A percentile compares a stretch with the other conserved stretches of the same genome.
These are phyloP conservation scores for Pelecanoides urinatrix DNA, from an alignment of 2,113 vertebrate species.

Conservation along the genomic window DNA sequence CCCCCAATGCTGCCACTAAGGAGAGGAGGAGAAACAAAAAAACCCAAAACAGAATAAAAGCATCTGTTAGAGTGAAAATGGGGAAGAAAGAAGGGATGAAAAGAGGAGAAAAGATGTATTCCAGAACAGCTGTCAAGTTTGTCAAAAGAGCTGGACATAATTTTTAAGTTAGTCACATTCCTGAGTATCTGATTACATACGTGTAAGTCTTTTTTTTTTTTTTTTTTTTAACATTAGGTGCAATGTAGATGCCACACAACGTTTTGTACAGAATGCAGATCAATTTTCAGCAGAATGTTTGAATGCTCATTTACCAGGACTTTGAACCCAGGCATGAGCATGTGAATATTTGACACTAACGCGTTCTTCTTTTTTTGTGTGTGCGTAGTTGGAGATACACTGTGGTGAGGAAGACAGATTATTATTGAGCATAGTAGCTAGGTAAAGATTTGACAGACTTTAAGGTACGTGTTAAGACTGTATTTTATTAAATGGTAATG, in stretches of 20 bases:
- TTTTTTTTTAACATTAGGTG: neutral
- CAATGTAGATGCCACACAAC: neutral
- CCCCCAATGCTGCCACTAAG: constrained; percentile 45
- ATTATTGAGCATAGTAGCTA: neutral
- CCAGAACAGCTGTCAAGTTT: constrained; percentile 71
- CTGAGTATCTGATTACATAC: constrained; percentile 27
- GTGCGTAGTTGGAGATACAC: neutral
- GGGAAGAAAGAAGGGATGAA: constrained; percentile 35
- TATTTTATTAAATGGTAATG: neutral
- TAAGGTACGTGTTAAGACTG: neutral
- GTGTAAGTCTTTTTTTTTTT: neutral
- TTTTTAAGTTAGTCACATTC: constrained; percentile 35
- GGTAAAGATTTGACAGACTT: neutral
- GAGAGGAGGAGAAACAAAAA: constrained; percentile 70
- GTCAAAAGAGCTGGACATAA: constrained; percentile 64
- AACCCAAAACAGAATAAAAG: constrained; percentile 81
- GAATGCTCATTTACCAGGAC: neutral
- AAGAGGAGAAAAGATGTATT: constrained; percentile 58
- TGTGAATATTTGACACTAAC: neutral
- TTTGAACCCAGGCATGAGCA: neutral
- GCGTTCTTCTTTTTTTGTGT: neutral
- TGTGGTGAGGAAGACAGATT: neutral
- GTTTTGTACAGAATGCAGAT: neutral
- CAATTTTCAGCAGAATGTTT: neutral
- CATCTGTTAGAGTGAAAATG: constrained; percentile 74